Percentiles rank a stretch among this genome's conserved stretches.
phyloP scores from a whole-genome alignment of 2,113 vertebrate genomes.

The cat (Felis catus) region F.catus_Fca126_mat1.0 CM031427.1:31994001-31994500 shows the following conservation, averaged over 20 bases:
- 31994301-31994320: background rate
- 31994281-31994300: background rate
- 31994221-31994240: rapidly evolving
- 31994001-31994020: background rate
- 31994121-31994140: background rate
- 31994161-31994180: background rate
- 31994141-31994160: background rate
- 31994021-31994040: too few relatives aligned
- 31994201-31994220: background rate
- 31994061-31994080: background rate
- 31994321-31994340: background rate
- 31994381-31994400: background rate
- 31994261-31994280: background rate
- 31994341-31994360: background rate
- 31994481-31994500: background rate
- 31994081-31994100: background rate
- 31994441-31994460: too few relatives aligned
- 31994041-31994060: background rate
- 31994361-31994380: background rate
- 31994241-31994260: background rate
- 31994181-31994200: background rate
- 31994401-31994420: background rate
- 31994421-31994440: background rate
- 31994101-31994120: background rate
- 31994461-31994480: background rate